Evolutionary conservation across 35 echinoderm and acorn worm genomes (phyloP).

Genomic region (Antedon bifida): DNA sequence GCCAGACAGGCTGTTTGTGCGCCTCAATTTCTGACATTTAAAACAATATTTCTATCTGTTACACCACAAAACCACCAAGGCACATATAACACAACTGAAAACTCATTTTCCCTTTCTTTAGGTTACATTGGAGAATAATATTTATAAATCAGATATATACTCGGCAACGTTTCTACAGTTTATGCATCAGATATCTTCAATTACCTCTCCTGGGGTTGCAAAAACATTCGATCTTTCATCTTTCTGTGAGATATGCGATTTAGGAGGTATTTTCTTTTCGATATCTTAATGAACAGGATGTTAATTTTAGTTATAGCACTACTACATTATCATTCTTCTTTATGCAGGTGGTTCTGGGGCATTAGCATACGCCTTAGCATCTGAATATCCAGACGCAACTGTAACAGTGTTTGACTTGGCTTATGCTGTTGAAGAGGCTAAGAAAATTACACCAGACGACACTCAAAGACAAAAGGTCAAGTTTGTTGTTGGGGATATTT

Average conservation of each 20-base stretch:
- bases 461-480: neutral
- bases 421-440: neutral
- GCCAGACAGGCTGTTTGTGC: too few relatives aligned
- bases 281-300: too few relatives aligned
- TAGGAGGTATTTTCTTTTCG: neutral
- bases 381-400: neutral
- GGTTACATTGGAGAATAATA: too few relatives aligned
- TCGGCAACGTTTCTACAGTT: neutral
- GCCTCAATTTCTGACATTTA: too few relatives aligned
- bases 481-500: neutral
- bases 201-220: neutral
- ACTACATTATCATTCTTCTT: too few relatives aligned
- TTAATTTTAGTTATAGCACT: too few relatives aligned
- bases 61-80: too few relatives aligned
- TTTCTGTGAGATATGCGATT: neutral
- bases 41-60: too few relatives aligned
- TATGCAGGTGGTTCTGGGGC: neutral
- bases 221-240: neutral
- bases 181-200: neutral
- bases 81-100: too few relatives aligned
- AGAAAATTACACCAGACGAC: neutral
- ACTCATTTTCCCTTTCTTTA: too few relatives aligned
- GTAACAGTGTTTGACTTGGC: neutral
- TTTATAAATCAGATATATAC: neutral
- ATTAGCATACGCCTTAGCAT: neutral